Percentiles rank a stretch among this genome's conserved stretches.
Conservation (phyloP, 2,113 vertebrate genomes). For the Paramisgurnus dabryanus region DNA sequence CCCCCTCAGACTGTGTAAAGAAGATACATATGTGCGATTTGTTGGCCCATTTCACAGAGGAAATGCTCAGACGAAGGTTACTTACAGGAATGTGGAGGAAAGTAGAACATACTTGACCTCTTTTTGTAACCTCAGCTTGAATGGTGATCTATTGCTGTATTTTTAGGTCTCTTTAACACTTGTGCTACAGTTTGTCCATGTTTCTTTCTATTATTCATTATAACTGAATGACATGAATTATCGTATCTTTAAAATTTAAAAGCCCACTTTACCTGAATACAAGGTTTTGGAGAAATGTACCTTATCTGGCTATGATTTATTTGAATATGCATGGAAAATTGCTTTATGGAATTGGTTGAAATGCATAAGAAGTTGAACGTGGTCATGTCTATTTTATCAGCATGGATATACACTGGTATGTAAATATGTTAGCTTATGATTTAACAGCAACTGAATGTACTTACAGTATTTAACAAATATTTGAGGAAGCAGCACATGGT, state of each 20-base stretch:
- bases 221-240: neutral
- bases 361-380: neutral
- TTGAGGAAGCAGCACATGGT: neutral
- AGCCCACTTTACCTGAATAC: neutral
- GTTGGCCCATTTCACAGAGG: constrained; percentile 16
- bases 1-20: constrained; percentile 73
- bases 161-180: neutral
- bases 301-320: neutral
- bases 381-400: neutral
- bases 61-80: constrained; percentile 21
- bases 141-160: constrained; percentile 15
- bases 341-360: neutral
- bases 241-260: no score
- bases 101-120: constrained; percentile 31
- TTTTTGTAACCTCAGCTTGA: constrained; percentile 23
- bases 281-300: neutral
- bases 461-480: neutral
- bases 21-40: neutral
- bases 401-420: neutral
- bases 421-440: no score
- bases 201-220: neutral
- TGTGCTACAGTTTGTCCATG: neutral
- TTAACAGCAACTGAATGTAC: constrained; percentile 9
- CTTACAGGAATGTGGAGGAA: constrained; percentile 21
- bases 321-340: neutral